phyloP scores from a whole-genome alignment of 1,140 invertebrate species.

The Achroia grisella region DNA sequence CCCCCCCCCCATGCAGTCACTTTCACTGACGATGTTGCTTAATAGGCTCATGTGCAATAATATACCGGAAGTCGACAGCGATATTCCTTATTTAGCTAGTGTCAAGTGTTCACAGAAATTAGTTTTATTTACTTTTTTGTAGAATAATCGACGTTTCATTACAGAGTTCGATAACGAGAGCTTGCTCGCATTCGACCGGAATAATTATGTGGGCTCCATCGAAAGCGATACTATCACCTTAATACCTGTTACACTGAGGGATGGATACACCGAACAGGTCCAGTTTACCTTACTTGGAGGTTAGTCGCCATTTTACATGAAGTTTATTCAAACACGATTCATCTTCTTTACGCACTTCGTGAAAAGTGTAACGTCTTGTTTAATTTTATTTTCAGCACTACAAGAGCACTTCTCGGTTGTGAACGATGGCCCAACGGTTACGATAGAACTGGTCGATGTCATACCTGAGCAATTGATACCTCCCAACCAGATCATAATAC shows the following conservation, averaged over 20 bases:
- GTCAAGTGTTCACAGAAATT: too few species aligned
- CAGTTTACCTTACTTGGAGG: constrained; percentile 11
- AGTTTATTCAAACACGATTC: neutral
- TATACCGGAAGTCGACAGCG: too few species aligned
- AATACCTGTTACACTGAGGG: constrained; percentile 1
- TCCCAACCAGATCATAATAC: constrained; percentile 3
- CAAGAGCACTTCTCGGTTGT: neutral
- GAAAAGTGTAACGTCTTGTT: neutral
- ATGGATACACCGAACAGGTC: constrained; percentile 5
- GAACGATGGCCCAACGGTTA: neutral
- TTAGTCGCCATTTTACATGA: neutral
- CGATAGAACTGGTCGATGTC: neutral
- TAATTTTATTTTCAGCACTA: constrained; percentile 3
- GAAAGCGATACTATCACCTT: constrained; percentile 2
- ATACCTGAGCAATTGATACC: constrained; percentile 6
- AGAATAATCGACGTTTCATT: too few species aligned
- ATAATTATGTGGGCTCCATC: constrained; percentile 12
- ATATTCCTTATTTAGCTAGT: too few species aligned
- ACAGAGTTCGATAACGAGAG: neutral
- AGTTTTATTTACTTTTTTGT: too few species aligned
- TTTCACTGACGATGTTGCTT: too few species aligned
- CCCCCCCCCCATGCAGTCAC: too few species aligned
- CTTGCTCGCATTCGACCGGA: constrained; percentile 11
- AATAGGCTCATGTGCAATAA: too few species aligned
- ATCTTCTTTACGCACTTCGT: neutral